Conservation (phyloP, 2,113 vertebrate genomes). For the Rallus limicola region DNA sequence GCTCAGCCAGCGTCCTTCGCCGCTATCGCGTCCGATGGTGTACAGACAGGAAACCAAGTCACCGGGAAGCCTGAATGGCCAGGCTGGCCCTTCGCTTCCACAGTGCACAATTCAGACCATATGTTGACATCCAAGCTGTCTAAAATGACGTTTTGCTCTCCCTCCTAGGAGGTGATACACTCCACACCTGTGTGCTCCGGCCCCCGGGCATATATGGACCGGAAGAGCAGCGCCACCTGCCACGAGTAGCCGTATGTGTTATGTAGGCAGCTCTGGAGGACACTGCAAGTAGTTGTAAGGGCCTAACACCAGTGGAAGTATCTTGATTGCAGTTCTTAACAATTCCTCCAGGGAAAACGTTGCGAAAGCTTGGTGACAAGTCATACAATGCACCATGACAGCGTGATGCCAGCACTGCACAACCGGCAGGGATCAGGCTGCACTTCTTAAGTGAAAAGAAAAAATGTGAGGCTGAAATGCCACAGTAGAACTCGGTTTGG, state of each 20-base stretch:
- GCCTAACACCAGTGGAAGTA: background rate
- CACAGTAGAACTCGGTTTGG: background rate
- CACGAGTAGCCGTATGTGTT: constrained; percentile 84
- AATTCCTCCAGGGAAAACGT: background rate
- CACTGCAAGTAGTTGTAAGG: constrained; percentile 18
- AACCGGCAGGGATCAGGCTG: background rate
- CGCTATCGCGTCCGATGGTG: too few relatives aligned
- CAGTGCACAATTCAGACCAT: background rate
- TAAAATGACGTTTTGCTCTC: background rate
- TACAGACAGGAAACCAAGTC: background rate
- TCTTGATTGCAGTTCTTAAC: background rate
- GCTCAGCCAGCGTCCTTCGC: background rate
- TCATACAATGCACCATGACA: background rate
- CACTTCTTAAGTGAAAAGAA: background rate
- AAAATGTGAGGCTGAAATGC: background rate
- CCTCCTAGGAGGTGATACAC: constrained; percentile 80
- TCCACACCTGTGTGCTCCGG: constrained; percentile 87
- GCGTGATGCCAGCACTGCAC: background rate
- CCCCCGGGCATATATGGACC: constrained; percentile 94
- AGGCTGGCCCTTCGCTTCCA: background rate
- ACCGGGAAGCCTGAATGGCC: background rate
- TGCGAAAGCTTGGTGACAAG: background rate
- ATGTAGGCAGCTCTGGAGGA: constrained; percentile 25
- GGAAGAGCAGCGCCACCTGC: constrained; percentile 86
- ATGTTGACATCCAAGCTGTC: background rate